phyloP scores from a whole-genome alignment of 1,140 invertebrate species.

The Holotrichia oblita region DNA sequence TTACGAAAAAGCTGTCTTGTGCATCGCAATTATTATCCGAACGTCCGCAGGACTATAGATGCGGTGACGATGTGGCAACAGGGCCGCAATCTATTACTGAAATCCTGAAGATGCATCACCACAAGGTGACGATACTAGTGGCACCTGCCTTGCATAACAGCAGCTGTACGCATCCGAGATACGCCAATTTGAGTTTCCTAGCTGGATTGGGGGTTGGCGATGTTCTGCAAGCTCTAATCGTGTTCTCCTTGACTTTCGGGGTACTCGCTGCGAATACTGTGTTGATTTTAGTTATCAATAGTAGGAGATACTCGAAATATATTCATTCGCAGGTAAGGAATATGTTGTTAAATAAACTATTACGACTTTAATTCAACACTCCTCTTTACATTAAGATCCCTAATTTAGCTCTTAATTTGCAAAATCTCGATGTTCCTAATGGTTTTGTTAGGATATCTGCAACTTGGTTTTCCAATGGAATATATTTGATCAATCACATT shows the following conservation, averaged over 20 bases:
- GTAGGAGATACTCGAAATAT: slow-evolving; percentile 80
- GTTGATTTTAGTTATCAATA: slow-evolving; percentile 85
- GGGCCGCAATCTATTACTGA: not conserved
- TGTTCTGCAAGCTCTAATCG: slow-evolving; percentile 76
- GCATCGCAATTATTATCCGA: not conserved
- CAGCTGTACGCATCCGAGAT: slow-evolving; percentile 76
- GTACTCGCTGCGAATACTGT: slow-evolving; percentile 80
- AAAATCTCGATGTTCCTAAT: too few relatives aligned
- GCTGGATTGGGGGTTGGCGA: slow-evolving; percentile 72
- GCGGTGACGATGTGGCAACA: not conserved
- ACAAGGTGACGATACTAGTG: slow-evolving; percentile 68
- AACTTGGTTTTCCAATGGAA: too few relatives aligned
- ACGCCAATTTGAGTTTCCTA: slow-evolving; percentile 67
- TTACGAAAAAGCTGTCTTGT: not conserved
- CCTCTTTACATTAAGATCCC: too few relatives aligned
- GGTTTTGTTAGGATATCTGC: too few relatives aligned
- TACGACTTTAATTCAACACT: too few relatives aligned
- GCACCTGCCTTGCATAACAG: slow-evolving; percentile 82
- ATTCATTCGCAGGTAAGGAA: slow-evolving; percentile 85
- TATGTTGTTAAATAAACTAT: too few relatives aligned
- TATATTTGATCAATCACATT: too few relatives aligned
- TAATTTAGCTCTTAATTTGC: too few relatives aligned
- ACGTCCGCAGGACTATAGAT: not conserved
- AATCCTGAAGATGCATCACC: slow-evolving; percentile 52
- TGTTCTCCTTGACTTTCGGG: slow-evolving; percentile 76